phyloP scores from a whole-genome alignment of 2,888 invertebrate species.

The Trichopria drosophilae region DNA sequence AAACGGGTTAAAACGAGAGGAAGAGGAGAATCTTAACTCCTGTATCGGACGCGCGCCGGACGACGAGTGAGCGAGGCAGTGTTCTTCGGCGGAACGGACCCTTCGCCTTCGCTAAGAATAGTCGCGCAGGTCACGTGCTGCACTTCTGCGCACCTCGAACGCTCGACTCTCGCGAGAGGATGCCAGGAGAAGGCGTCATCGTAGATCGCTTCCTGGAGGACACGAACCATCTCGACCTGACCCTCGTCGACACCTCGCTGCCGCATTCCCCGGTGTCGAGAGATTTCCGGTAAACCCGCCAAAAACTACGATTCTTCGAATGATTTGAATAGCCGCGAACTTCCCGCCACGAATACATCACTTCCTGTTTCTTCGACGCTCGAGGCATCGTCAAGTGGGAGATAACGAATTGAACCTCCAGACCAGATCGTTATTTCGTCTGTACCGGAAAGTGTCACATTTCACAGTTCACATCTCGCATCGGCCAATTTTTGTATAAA shows the following conservation, averaged over 20 bases:
- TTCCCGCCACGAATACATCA: conserved; percentile 22
- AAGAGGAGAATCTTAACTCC: conserved; percentile 50
- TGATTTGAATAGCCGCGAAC: conserved; percentile 27
- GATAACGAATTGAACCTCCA: too few relatives aligned
- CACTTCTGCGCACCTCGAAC: conserved; percentile 47
- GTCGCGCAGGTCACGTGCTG: conserved; percentile 54
- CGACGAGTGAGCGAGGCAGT: conserved; percentile 60
- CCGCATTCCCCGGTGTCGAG: conserved; percentile 14
- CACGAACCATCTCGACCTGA: conserved; percentile 42
- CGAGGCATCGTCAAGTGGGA: too few relatives aligned
- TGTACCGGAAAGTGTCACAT: too few relatives aligned
- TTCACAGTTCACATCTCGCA: too few relatives aligned
- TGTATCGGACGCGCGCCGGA: conserved; percentile 63
- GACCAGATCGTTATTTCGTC: too few relatives aligned
- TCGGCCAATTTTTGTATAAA: too few relatives aligned
- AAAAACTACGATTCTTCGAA: not conserved
- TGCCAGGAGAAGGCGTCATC: conserved; percentile 31
- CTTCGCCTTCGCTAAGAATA: conserved; percentile 55
- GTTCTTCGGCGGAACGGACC: conserved; percentile 37
- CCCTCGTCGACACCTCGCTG: conserved; percentile 39
- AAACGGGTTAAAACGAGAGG: conserved; percentile 50
- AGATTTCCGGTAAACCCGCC: too few relatives aligned
- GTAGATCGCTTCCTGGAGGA: conserved; percentile 39
- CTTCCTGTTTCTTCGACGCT: conserved; percentile 31
- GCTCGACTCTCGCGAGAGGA: conserved; percentile 24